Evolutionary conservation across 1,140 invertebrate species (phyloP).

Genomic region (Zaprionus davidi): DNA sequence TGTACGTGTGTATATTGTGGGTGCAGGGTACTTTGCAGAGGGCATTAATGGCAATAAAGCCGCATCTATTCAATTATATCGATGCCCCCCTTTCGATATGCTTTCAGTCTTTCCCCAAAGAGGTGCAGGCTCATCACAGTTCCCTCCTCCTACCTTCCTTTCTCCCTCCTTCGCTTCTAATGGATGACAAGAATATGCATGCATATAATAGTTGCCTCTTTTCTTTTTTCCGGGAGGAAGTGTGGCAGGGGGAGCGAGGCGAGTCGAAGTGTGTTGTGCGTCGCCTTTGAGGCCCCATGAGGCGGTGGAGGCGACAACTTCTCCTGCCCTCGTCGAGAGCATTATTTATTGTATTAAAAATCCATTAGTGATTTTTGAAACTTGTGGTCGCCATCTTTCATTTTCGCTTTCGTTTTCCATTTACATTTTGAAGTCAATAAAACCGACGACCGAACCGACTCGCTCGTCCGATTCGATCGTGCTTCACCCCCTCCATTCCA

Average conservation of each 20-base stretch:
- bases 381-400: slow-evolving; percentile 70
- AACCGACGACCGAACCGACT: slow-evolving; percentile 7
- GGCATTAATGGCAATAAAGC: slow-evolving; percentile 74
- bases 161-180: slow-evolving; percentile 47
- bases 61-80: slow-evolving; percentile 77
- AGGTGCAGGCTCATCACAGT: slow-evolving; percentile 28
- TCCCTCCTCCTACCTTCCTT: background rate
- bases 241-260: background rate
- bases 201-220: slow-evolving; percentile 12
- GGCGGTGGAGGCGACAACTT: background rate
- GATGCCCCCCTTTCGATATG: slow-evolving; percentile 25
- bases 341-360: slow-evolving; percentile 82
- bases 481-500: background rate
- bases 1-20: slow-evolving; percentile 28
- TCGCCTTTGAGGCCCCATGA: background rate
- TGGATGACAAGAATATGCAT: slow-evolving; percentile 62
- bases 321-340: slow-evolving; percentile 30
- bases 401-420: slow-evolving; percentile 70
- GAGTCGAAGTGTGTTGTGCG: background rate
- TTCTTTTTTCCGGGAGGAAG: background rate
- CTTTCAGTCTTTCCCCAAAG: slow-evolving; percentile 26
- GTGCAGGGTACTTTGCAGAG: slow-evolving; percentile 32
- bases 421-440: slow-evolving; percentile 68
- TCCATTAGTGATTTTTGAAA: slow-evolving; percentile 81
- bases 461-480: background rate